Evolutionary conservation across 2,888 invertebrate genomes (phyloP), one percentile per base, ranked within the genome.

Genomic region (Dione juno): DNA sequence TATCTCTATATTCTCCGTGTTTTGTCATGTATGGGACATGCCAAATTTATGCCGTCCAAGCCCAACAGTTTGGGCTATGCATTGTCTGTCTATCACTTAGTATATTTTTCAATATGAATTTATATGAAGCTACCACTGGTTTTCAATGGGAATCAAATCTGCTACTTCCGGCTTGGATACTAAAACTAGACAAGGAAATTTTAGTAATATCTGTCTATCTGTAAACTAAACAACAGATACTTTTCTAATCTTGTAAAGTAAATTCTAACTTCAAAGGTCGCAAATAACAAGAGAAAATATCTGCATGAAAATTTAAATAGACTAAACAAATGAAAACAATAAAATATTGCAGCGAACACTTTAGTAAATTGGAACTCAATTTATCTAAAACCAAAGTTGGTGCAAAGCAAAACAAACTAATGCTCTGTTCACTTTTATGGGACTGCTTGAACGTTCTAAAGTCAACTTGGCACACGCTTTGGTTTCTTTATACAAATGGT

Each of bases 371-470:
- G 69, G 66, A 69, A 54, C 58, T 69, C 71, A 66, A 73, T 73
- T 71, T 63, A 66, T 73, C 52, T 52, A 69, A 73, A 69, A 63
- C 66, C 59, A 16, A 71, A 73, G 68, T 71, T 71, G 57, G 66
- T 71, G 40, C 58, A 69, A 72, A 73, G 63, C 64, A 69, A 71
- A 71, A 67, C 66, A 74, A 73, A 73, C 70, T 69, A 64, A 64
- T 64, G 64, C 64, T 40, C 1, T 37, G 64, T 64, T 64, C 50
- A 64, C 64, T 37, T 52, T 52, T 48, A 45, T 45, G 28, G 61
- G 45, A 61, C 61, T 28, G 45, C 45, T 61, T 19, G 59, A 59
- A 28, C 57, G 59, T 54, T 48, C 13, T 52, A 37, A n/a, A 64
- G 37, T 52, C 13, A 40, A 52, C 19, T 52, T 48, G 48, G 37